Percentiles rank a stretch among this genome's conserved stretches.
These are phyloP conservation scores for Potamarius usumacintae DNA, from an alignment of 2,113 vertebrate genomes.

Conservation along the genomic window DNA sequence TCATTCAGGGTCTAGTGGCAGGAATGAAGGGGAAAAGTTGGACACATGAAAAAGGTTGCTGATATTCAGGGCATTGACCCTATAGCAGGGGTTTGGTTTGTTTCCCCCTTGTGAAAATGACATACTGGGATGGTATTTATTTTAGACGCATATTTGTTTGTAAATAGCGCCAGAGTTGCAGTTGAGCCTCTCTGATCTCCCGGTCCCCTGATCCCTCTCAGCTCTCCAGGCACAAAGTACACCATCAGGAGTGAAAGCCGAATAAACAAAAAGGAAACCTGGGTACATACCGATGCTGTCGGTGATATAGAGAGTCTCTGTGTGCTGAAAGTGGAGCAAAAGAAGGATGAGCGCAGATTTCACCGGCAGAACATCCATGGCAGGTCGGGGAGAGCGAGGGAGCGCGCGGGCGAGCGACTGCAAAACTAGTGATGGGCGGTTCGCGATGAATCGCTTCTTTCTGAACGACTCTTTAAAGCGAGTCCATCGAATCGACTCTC, in stretches of 20 bases:
- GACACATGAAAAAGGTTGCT: conserved; percentile 19
- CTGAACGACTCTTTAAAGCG: conserved; percentile 25
- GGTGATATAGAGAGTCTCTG: conserved; percentile 58
- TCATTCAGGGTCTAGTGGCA: neutral
- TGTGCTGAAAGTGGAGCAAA: conserved; percentile 55
- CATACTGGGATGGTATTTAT: neutral
- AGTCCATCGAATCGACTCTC: conserved; percentile 1
- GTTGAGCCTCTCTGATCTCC: neutral
- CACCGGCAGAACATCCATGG: conserved; percentile 58
- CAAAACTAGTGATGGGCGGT: conserved; percentile 29
- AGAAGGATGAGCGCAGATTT: conserved; percentile 53
- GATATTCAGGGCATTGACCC: neutral
- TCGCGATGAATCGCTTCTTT: conserved; percentile 10
- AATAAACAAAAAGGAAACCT: conserved; percentile 26
- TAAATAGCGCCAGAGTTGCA: conserved; percentile 22
- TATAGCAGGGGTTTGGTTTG: neutral
- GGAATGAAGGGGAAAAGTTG: conserved; percentile 38
- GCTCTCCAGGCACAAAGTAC: conserved; percentile 21
- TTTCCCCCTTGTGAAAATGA: neutral
- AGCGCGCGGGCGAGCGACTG: conserved; percentile 49
- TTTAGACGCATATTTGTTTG: neutral
- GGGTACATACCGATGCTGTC: conserved; percentile 56
- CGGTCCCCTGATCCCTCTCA: neutral
- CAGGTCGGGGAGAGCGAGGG: conserved; percentile 58
- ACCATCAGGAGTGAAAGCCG: neutral